Percentiles rank a stretch among this genome's conserved stretches.
Evolutionary conservation across 2,113 vertebrate genomes (phyloP).

Genomic region (human (Homo sapiens)): DNA sequence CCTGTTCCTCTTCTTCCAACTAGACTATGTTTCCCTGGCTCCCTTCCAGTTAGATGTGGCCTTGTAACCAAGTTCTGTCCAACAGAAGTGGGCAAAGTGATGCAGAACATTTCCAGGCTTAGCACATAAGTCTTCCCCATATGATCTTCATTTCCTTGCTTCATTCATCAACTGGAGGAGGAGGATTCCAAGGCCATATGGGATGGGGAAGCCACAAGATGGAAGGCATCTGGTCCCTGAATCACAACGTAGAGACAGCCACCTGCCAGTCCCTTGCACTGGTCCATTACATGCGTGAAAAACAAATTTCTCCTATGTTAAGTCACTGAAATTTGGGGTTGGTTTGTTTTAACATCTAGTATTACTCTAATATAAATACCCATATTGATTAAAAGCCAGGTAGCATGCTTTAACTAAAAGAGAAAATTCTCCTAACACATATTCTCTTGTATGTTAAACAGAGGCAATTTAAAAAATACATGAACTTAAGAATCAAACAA

Average conservation of each 20-base stretch:
- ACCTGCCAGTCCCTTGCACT: not conserved
- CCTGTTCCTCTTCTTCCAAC: not conserved
- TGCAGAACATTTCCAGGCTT: not conserved
- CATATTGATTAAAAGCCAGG: not conserved
- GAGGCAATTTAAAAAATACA: not conserved
- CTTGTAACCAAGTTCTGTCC: conserved; percentile 11
- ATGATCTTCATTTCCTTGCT: conserved; percentile 1
- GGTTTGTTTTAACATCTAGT: not conserved
- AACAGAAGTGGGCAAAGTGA: not conserved
- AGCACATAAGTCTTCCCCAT: not conserved
- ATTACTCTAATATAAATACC: not conserved
- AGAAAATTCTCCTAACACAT: conserved; percentile 5
- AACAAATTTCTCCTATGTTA: not conserved
- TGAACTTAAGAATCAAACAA: conserved; percentile 32
- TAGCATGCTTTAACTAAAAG: conserved; percentile 23
- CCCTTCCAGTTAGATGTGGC: not conserved
- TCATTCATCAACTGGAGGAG: not conserved
- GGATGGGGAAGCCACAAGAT: not conserved
- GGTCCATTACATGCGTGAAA: not conserved
- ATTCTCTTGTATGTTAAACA: conserved; percentile 5
- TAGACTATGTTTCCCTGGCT: not conserved
- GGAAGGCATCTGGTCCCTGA: not conserved
- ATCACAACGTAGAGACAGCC: not conserved
- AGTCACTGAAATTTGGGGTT: not conserved
- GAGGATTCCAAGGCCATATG: not conserved